Evolutionary conservation across 2,888 invertebrate species (phyloP), one percentile per base, ranked within the genome.

Genomic region (Chrysomela aeneicollis): DNA sequence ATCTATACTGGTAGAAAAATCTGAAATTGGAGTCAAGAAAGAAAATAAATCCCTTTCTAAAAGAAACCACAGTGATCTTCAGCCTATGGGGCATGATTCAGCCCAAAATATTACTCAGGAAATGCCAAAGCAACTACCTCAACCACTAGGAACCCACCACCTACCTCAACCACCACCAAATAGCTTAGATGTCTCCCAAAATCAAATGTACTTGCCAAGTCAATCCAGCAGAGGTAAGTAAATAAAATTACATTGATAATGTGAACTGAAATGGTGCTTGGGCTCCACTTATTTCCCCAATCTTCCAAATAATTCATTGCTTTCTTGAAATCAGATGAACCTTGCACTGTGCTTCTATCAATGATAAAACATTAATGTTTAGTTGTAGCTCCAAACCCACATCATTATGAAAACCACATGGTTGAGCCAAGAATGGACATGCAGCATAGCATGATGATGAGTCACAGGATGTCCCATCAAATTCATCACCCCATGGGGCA

Each of bases 1-100:
- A 69, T 77, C 78, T n/a, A 69, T 81, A 55, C 71, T 82, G 59
- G 76, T 81, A 6, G 82, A 82, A 66, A 79, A 76, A 64, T 6
- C 30, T 47, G 52, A 61, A 30, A 57, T 30, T 22, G 55, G 54
- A 32, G 19, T 19, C 12, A 61, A 59, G 18, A 51, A 66, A 21
- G 61, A 58, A 21, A 61, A 19, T 49, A 51, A 50, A 18, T 60
- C 59, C 35, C 55, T 69, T 37, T 59, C 59, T 63, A 60, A 50
- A 37, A 67, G 61, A 47, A 26, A 50, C 26, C 60, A 60, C 22
- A 18, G 51, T 47, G 50, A 63, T 32, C 42, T 55, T 17, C 65
- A 61, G 17, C 52, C 46, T 19, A 55, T 64, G 19, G 58, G 63
- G n/a, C 63, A 67, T 26, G 49, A 42, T 10, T 17, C 9, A 51